Conservation (phyloP, 2,797 vertebrate genomes). For the Lagorchestes hirsutus region DNA sequence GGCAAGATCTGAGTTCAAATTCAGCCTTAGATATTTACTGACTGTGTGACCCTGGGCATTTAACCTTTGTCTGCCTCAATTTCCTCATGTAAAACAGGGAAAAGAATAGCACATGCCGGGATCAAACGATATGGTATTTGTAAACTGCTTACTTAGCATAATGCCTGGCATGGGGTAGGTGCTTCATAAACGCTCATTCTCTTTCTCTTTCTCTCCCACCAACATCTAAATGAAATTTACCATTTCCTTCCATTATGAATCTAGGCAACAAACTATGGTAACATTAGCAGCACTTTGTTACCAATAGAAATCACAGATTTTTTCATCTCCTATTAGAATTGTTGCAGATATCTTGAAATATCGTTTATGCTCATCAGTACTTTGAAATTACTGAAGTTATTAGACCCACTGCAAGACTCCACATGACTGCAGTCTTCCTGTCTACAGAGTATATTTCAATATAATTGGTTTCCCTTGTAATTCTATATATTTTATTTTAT, state of each 20-base stretch:
- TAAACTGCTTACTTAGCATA: neutral
- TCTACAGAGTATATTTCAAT: neutral
- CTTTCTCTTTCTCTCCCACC: neutral
- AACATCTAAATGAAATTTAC: neutral
- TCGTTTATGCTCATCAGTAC: neutral
- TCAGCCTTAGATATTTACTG: neutral
- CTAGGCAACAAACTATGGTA: neutral
- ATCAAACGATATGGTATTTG: neutral
- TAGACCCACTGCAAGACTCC: neutral
- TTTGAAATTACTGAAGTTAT: neutral
- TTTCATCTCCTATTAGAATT: neutral
- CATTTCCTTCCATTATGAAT: neutral
- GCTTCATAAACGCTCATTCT: neutral
- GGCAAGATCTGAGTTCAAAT: neutral
- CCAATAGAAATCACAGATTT: neutral
- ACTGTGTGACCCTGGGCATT: neutral
- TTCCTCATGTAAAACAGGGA: neutral
- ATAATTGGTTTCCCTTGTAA: neutral
- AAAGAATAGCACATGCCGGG: neutral
- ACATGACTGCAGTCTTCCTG: neutral
- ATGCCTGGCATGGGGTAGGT: neutral
- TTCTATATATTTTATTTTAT: constrained; percentile 3
- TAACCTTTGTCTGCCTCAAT: neutral
- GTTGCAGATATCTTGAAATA: neutral
- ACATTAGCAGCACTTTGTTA: neutral